Evolutionary conservation across 1,140 invertebrate genomes (phyloP), one percentile per base, ranked within the genome.

Genomic region (Muscidifurax raptorellus): DNA sequence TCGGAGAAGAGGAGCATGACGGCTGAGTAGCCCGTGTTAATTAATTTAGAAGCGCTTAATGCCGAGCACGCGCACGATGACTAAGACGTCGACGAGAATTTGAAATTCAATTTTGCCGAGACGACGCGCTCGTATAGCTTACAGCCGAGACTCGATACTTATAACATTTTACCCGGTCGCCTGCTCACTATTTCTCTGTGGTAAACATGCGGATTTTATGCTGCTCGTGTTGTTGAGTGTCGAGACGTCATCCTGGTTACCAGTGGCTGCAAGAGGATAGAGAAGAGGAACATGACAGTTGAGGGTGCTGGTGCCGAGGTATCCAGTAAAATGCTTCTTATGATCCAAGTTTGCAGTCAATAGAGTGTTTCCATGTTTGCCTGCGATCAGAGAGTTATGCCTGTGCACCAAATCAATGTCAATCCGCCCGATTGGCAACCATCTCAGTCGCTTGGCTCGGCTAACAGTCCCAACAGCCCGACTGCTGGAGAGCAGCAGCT

Each of bases 391-490:
- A 90, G 83, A 90, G 89, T 89, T 84, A 92, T 92, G 91, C 91
- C 91, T 85, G 89, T 92, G 86, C 90, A 92, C 86, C 90, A 92
- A 87, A 91, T 92, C 72, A 91, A 89, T 90, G 91, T 92, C 87
- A 90, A 90, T 90, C 90, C 90, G 83, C 90, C 90, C 80, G 90
- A 92, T 87, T 90, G 90, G 91, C 90, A 90, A 88, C 86, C 90
- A 86, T 88, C 90, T 85, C 87, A 90, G 67, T 87, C 89, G 44
- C 82, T 90, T 81, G 87, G 86, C 85, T 89, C 90, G 81, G 88
- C 89, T 59, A 90, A 86, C 86, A 90, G 89, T 80, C 52, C 22
- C 22, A 88, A 88, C n/a, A 92, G 88, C 86, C 88, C 90, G 32
- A 84, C 86, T 72, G 12, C 32, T 44, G 86, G 81, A 71, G 90